Conservation (phyloP, 2,888 invertebrate genomes). For the Sphaeridia pumilis region DNA sequence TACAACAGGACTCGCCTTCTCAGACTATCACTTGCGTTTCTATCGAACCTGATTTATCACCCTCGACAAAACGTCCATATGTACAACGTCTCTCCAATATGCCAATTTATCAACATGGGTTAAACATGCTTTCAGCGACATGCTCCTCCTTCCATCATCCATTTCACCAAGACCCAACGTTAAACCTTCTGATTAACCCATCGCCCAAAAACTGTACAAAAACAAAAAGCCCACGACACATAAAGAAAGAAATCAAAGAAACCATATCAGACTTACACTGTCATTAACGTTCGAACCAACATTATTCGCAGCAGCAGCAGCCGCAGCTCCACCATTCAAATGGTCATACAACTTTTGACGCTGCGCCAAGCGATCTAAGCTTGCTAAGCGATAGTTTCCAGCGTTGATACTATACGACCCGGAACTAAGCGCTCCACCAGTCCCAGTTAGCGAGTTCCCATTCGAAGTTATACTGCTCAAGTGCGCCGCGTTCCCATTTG, state of each 20-base stretch:
- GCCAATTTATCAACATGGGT: too few species aligned
- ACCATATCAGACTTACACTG: slow-evolving; percentile 6
- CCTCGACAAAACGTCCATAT: too few species aligned
- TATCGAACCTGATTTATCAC: too few species aligned
- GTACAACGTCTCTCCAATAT: too few species aligned
- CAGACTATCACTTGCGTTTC: too few species aligned
- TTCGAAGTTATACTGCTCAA: too few species aligned
- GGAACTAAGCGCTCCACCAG: slow-evolving; percentile 17
- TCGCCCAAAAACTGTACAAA: not conserved
- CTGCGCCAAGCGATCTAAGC: slow-evolving; percentile 68
- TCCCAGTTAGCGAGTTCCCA: slow-evolving; percentile 34
- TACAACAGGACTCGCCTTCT: too few species aligned
- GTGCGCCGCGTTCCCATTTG: slow-evolving; percentile 21
- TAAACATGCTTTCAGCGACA: too few species aligned
- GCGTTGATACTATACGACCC: slow-evolving; percentile 42
- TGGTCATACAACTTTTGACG: slow-evolving; percentile 70
- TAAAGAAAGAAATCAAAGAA: slow-evolving; percentile 38
- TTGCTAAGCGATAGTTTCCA: slow-evolving; percentile 59
- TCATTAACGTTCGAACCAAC: too few species aligned
- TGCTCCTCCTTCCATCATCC: not conserved
- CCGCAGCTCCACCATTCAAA: slow-evolving; percentile 39
- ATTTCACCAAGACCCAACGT: not conserved
- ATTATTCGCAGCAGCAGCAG: too few species aligned
- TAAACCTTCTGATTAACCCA: not conserved
- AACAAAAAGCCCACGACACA: too few species aligned